Conservation (phyloP, 2,113 vertebrate genomes). For the Nothocercus julius region DNA sequence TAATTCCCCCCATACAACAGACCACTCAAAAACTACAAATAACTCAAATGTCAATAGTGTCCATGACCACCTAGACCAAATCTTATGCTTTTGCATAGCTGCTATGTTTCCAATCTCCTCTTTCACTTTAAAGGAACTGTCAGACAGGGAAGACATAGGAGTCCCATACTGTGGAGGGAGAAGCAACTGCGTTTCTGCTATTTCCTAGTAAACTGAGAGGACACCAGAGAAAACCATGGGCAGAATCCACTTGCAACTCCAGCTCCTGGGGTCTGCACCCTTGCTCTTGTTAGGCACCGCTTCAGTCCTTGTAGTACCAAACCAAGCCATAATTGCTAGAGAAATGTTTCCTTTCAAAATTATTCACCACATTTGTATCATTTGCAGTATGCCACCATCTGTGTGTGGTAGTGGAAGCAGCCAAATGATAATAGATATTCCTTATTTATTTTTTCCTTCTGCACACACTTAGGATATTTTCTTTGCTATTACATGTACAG, state of each 20-base stretch:
- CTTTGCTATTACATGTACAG: neutral
- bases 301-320: neutral
- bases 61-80: neutral
- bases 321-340: neutral
- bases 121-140: neutral
- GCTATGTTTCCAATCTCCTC: neutral
- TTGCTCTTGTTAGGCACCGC: neutral
- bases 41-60: neutral
- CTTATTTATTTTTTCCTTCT: neutral
- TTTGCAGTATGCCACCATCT: neutral
- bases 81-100: neutral
- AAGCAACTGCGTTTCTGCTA: neutral
- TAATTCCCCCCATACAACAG: neutral
- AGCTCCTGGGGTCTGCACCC: neutral
- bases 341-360: neutral
- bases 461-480: neutral
- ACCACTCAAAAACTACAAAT: neutral
- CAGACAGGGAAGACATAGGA: neutral
- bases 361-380: neutral
- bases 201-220: neutral
- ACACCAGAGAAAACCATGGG: neutral
- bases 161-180: fast-evolving
- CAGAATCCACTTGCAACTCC: neutral
- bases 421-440: neutral
- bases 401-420: neutral